phyloP scores from a whole-genome alignment of 2,797 vertebrate species.

The Gephyroberyx darwinii region DNA sequence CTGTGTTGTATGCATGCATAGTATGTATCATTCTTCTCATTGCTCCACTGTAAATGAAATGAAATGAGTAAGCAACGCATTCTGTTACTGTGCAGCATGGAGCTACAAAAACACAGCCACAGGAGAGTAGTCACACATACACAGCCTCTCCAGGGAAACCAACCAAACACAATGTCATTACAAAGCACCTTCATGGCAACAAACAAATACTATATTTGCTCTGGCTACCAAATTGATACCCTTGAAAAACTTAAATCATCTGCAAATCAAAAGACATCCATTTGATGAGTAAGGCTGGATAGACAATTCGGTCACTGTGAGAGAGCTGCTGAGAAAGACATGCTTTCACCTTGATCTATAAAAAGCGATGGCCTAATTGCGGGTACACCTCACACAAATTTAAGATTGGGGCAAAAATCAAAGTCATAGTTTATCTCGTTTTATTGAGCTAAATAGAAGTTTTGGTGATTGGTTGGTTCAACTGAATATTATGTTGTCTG shows the following conservation, averaged over 20 bases:
- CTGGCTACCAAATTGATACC: not conserved
- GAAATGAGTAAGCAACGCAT: conserved; percentile 1
- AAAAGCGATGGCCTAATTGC: not conserved
- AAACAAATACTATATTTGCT: not conserved
- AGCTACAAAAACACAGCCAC: conserved; percentile 22
- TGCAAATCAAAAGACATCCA: not conserved
- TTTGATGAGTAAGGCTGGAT: not conserved
- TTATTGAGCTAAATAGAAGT: not conserved
- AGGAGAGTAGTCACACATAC: conserved; percentile 12
- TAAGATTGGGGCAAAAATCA: not conserved
- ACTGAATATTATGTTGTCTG: not conserved
- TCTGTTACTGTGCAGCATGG: conserved; percentile 34
- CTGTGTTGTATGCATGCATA: not conserved
- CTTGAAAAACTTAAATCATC: not conserved
- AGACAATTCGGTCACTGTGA: too few species aligned
- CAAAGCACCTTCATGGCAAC: not conserved
- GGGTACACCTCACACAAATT: not conserved
- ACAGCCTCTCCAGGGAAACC: conserved; percentile 22
- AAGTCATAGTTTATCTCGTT: not conserved
- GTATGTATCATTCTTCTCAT: not conserved
- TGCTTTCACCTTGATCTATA: not conserved
- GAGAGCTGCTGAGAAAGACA: not conserved
- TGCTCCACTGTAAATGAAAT: not conserved
- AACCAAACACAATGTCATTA: conserved; percentile 15
- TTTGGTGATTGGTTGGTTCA: not conserved